Base-by-base conservation (phyloP, 1,140 invertebrate species). In the Branchinecta lindahli region DNA sequence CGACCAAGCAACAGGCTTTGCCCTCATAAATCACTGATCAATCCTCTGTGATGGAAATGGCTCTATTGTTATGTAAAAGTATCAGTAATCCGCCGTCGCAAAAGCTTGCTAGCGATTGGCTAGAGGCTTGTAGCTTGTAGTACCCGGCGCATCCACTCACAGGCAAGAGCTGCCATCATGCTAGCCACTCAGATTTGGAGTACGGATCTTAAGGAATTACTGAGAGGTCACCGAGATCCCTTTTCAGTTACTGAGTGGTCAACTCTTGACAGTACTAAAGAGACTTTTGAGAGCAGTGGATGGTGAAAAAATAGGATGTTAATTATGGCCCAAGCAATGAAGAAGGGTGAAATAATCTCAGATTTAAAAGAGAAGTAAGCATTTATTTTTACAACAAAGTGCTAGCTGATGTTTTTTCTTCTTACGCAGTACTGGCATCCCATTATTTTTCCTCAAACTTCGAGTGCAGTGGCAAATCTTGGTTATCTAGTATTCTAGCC, bases 11-110 rank as follows among this genome's bases (percentile, higher is more conserved):
- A 61, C 52, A 61, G 52, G 12, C 18, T 61, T 20, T 61, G 52
- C 52, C 52, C 52, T 61, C 52, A 61, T 61, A 61, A 61, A 61
- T 61, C 52, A 61, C 52, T 61, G 12, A 61, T 61, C 18, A 20
- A 12, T 61, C 52, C 18, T 61, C 52, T 61, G 52, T 61, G 18
- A 61, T 61, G 52, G 52, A 61, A 61, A 61, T 61, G 12, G 18
- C 12, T 20, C 18, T 61, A 61, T 61, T 61, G 52, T 61, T 61
- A 61, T 61, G 52, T 12, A 61, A 61, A 61, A 61, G 52, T 61
- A 61, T 61, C 52, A 15, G 52, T 61, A 61, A 61, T 61, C 52
- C 52, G 12, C 33, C 52, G 52, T 15, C 12, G 52, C 52, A 61
- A 61, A 15, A 61, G 52, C 52, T 61, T 15, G 2, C 12, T 4